Percentiles rank a stretch among this genome's conserved stretches.
Evolutionary conservation across 2,888 invertebrate genomes (phyloP).

Genomic region (Clusia tigrina): DNA sequence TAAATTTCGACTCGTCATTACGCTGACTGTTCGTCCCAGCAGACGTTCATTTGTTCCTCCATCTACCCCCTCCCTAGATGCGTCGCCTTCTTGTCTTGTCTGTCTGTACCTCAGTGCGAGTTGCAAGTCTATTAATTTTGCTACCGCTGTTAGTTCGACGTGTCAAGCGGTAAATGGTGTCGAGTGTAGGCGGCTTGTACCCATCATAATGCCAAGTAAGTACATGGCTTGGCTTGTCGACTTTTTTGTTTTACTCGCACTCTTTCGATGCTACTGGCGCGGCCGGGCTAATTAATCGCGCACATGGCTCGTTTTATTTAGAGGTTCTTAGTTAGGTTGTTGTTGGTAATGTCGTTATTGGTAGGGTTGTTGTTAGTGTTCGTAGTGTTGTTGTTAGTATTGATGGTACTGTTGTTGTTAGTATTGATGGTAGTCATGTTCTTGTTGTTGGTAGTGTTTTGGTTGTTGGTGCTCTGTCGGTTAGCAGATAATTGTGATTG

Average conservation of each 20-base stretch:
- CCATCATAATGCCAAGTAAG: background rate
- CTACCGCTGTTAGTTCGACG: background rate
- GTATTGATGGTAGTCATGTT: too few relatives aligned
- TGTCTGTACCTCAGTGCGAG: background rate
- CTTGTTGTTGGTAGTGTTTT: background rate
- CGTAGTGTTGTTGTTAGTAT: too few relatives aligned
- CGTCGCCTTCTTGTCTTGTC: background rate
- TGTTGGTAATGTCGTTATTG: too few relatives aligned
- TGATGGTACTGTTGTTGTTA: too few relatives aligned
- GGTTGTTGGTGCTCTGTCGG: constrained; percentile 6
- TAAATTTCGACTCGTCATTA: constrained; percentile 21
- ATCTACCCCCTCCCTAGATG: background rate
- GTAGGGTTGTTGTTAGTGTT: too few relatives aligned
- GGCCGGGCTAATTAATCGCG: constrained; percentile 22
- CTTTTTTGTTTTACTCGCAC: background rate
- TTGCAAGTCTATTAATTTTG: constrained; percentile 8
- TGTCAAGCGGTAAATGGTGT: background rate
- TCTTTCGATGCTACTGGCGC: background rate
- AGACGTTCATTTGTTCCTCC: too few relatives aligned
- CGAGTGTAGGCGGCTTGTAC: background rate
- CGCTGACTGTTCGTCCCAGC: background rate
- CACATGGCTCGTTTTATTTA: constrained; percentile 12
- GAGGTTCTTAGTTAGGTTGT: constrained; percentile 9
- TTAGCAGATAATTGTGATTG: constrained; percentile 36
- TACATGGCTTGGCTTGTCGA: background rate